Evolutionary conservation across 1,140 invertebrate genomes (phyloP).

Genomic region (Argopecten irradians): DNA sequence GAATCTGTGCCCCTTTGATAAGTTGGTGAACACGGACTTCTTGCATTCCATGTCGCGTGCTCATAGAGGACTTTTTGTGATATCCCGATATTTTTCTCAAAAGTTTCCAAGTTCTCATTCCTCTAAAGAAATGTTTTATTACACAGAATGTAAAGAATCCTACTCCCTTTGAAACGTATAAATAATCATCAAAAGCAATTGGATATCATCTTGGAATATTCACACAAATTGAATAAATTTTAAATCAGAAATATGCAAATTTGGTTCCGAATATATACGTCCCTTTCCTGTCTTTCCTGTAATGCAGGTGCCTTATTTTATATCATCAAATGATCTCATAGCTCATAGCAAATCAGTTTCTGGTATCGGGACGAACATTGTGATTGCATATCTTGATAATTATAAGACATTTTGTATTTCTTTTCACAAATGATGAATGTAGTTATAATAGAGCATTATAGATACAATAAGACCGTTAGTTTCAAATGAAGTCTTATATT

Average conservation of each 20-base stretch:
- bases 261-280: background rate
- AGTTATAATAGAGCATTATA: no score
- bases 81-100: background rate
- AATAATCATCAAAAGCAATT: constrained; percentile 19
- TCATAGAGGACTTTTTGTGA: background rate
- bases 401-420: background rate
- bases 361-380: background rate
- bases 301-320: background rate
- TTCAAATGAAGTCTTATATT: background rate
- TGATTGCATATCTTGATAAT: background rate
- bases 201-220: constrained; percentile 17
- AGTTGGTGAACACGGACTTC: background rate
- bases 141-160: background rate
- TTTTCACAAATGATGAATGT: background rate
- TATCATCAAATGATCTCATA: background rate
- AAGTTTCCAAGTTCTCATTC: background rate
- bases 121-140: background rate
- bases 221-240: constrained; percentile 11
- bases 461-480: background rate
- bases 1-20: constrained; percentile 21
- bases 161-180: background rate
- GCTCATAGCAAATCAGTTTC: background rate
- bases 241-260: constrained; percentile 19
- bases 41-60: constrained; percentile 20
- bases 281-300: background rate